Evolutionary conservation across 2,113 vertebrate species (phyloP).

Genomic region (Phoenicopterus ruber): DNA sequence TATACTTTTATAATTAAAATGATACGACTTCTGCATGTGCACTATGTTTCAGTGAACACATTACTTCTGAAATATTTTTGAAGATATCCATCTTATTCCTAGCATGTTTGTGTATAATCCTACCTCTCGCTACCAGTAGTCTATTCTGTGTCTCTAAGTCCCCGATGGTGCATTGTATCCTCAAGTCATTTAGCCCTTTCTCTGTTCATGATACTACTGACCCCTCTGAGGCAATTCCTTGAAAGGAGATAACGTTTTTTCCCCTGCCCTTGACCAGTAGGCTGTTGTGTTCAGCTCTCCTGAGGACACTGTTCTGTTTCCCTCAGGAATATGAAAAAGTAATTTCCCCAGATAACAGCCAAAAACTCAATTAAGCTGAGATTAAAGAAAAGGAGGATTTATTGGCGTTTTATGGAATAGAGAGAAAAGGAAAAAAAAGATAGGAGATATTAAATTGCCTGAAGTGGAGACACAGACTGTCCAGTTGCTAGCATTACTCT

Average conservation of each 20-base stretch:
- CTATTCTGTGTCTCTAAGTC: background rate
- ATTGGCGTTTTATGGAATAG: slow-evolving; percentile 35
- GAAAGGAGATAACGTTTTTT: background rate
- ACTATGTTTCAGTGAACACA: background rate
- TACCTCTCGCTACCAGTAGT: background rate
- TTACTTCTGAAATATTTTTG: background rate
- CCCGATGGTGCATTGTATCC: background rate
- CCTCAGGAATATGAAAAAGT: slow-evolving; percentile 41
- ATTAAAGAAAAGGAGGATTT: slow-evolving; percentile 66
- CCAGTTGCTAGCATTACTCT: background rate
- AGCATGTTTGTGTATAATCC: background rate
- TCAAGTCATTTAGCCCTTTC: background rate
- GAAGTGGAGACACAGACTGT: slow-evolving; percentile 2
- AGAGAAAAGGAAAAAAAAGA: slow-evolving; percentile 40
- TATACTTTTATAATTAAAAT: background rate
- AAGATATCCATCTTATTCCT: background rate
- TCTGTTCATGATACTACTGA: background rate
- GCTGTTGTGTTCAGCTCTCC: slow-evolving; percentile 8
- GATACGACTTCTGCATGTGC: background rate
- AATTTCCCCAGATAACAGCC: slow-evolving; percentile 61
- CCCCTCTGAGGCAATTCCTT: background rate
- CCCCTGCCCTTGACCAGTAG: slow-evolving; percentile 38
- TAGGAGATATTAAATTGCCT: slow-evolving; percentile 52
- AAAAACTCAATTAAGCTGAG: slow-evolving; percentile 62
- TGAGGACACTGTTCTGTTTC: slow-evolving; percentile 23